Evolutionary conservation across 1,140 invertebrate genomes (phyloP), one percentile per base, ranked within the genome.

Genomic region (Pseudachorutes palmiensis): DNA sequence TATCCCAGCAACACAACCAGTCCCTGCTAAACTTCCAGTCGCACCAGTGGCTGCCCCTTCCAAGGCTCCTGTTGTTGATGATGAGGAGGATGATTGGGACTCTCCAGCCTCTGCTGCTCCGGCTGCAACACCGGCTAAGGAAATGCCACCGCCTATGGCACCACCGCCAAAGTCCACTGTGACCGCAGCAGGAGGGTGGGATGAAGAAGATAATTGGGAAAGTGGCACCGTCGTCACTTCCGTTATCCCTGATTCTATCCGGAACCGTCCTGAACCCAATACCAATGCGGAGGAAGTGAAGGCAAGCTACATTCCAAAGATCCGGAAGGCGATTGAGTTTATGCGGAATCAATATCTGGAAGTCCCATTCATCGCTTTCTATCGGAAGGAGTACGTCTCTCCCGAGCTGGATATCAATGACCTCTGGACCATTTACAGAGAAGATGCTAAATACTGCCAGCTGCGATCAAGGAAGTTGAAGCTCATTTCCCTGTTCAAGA

Each of bases 331-430:
- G 0, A 78, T 99, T 0, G 91, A 96, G 70, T 97, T 97, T 75
- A 97, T 99, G 84, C 80, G 96, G 19, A 97, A 97, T 79, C 90
- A 96, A 74, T 86, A 91, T 36, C 83, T 94, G 74, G 95, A 98
- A 81, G 94, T 98, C 29, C 94, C 97, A 0, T 99, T 99, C 76
- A 99, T 99, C 74, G 92, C 94, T 0, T 98, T 97, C 78, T 99
- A 99, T 76, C 84, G 97, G 29, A 99, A 99, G 79, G 97, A 99
- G 78, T 96, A 98, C 76, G 92, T 98, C 0, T 87, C 93, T 74
- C 92, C 94, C 0, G 94, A 97, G 74, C 78, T 99, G 12, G 92
- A 88, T 65, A 94, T 98, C 26, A 93, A 94, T 75, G 96, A 98
- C 77, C 79, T 99, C 1, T 99, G 97, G 97, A 92, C 90, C 77